Evolutionary conservation across 2,888 invertebrate species (phyloP), one percentile per base, ranked within the genome.

Genomic region (Scelioninae gen. 2): DNA sequence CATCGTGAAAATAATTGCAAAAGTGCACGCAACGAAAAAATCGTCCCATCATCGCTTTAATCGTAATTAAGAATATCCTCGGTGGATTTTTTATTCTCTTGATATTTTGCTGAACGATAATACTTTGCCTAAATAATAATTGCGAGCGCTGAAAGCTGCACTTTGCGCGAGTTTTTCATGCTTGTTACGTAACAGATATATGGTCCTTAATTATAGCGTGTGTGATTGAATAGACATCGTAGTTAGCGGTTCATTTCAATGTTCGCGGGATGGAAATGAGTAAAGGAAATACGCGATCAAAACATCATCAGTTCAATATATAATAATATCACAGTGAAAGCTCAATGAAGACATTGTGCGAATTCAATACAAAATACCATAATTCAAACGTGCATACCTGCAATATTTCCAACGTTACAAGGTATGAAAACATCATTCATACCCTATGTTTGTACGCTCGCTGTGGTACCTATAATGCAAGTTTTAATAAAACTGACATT

Each of bases 251-350:
- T 67, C 52, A 63, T 46, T 70, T 61, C 41, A 55, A 41, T 39
- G 11, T 22, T 50, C 57, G 15, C 57, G 15, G 76, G 78, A 80
- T 81, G 76, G 76, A 78, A 82, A 81, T 69, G 74, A 68, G 46
- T 67, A 68, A 73, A 74, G 70, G 74, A 74, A 74, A 74, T 71
- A 76, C 74, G 70, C 78, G 79, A 82, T 82, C 81, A 79, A 83
- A 81, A 78, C 79, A 74, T 78, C 80, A 81, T 80, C 79, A 79
- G 79, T 78, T 81, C 78, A 79, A 80, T 81, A 80, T 80, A 81
- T 82, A 81, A 82, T 77, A 80, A 78, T 76, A 78, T 58, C 53
- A 76, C 70, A 68, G 74, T 74, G 76, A 79, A 70, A 61, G 61
- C 55, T 46, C 48, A 45, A 70, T 63, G 63, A 61, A 70, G 63